Base-by-base conservation (phyloP, 2,888 invertebrate species). In the Scaptomyza reducta region DNA sequence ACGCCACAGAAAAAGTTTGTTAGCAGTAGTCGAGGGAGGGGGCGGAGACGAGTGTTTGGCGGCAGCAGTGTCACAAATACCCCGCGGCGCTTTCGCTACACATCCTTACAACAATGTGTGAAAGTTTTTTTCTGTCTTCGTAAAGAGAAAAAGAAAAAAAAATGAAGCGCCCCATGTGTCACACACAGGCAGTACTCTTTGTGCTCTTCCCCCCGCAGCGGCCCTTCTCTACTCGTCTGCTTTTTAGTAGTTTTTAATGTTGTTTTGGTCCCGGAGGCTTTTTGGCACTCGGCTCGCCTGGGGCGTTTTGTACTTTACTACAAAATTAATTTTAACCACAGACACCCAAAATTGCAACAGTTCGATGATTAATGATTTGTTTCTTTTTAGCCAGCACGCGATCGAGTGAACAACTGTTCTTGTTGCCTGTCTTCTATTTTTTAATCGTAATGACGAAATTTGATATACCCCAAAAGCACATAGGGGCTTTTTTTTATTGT, bases 361-460 rank as follows among this genome's bases (percentile, higher is more conserved):
- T 89, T 77, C 70, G 68, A 82, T 83, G 89, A 89, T 89, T 89
- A 89, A 89, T 89, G 89, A 89, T 89, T 89, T 89, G 80, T 83
- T 85, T 81, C 16, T 81, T 81, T 40, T 81, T 75, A 70, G 73
- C 56, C 74, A 70, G 61, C 89, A 89, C 89, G 89, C 89, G 66
- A 88, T 73, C 75, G 40, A 40, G 29, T 42, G 14, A 55, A 51
- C 77, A 75, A 77, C 69, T 73, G 77, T 65, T 54, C 53, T 38
- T 7, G 44, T 57, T 69, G 46, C 40, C 10, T 27, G 54, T 40
- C 14, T 38, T 6, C 18, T 10, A 9, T 18, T 45, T 38, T 44
- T 44, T 59, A 70, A 70, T 58, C 68, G 50, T 45, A 73, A 56
- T 57, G 46, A 33, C 38, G 77, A 67, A 81, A 87, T 70, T 25